Conservation (phyloP, 2,797 vertebrate genomes). For the Phoeniculus purpureus region DNA sequence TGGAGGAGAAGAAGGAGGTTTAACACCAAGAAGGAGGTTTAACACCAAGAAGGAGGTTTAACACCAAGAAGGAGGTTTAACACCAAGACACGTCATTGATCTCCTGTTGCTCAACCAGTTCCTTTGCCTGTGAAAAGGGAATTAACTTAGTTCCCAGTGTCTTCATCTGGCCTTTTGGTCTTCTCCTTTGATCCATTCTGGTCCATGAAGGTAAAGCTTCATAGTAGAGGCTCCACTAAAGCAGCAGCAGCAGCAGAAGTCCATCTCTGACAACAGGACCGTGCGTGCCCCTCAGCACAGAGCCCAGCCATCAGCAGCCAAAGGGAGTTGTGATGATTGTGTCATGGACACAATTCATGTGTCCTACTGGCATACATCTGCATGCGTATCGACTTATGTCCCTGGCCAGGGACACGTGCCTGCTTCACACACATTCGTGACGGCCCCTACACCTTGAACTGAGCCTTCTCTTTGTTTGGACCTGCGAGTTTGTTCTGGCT, state of each 20-base stretch:
- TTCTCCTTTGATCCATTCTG: not conserved
- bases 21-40: not conserved
- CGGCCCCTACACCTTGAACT: not conserved
- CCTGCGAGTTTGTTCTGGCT: not conserved
- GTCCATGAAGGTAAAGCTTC: not conserved
- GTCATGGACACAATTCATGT: not conserved
- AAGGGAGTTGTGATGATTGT: accelerated
- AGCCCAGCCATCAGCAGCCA: not conserved
- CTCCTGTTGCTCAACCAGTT: not conserved
- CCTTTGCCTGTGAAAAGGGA: not conserved
- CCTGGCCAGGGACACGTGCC: not conserved
- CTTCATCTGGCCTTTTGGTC: not conserved
- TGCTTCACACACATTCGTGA: not conserved
- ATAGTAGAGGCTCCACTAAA: not conserved
- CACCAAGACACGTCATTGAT: not conserved
- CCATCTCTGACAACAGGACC: not conserved
- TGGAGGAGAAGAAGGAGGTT: not conserved
- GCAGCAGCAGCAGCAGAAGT: not conserved
- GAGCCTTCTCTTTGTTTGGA: not conserved
- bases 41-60: not conserved
- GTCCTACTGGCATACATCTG: not conserved
- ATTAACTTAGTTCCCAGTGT: not conserved
- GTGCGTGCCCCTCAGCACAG: too few species aligned
- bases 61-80: not conserved
- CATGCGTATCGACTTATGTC: not conserved